Evolutionary conservation across 2,888 invertebrate species (phyloP).

Genomic region (Melanchra persicariae): DNA sequence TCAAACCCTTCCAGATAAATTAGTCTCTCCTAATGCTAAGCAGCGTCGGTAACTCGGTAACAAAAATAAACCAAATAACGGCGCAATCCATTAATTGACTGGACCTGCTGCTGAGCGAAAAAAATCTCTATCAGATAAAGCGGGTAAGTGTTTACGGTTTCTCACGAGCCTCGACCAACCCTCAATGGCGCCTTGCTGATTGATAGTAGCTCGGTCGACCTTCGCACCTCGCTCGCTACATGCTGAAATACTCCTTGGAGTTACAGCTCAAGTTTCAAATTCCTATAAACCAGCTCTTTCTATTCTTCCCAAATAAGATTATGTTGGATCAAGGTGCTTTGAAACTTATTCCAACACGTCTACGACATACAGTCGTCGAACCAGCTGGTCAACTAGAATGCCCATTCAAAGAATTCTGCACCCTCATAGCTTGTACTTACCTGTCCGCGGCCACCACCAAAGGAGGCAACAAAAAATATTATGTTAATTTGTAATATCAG

Average conservation of each 20-base stretch:
- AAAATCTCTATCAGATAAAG: slow-evolving; percentile 89
- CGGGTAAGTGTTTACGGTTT: slow-evolving; percentile 90
- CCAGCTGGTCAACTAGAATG: slow-evolving; percentile 68
- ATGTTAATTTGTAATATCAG: slow-evolving; percentile 89
- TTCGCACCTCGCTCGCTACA: slow-evolving; percentile 78
- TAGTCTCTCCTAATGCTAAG: slow-evolving; percentile 85
- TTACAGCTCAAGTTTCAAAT: slow-evolving; percentile 62
- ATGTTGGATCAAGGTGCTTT: slow-evolving; percentile 55
- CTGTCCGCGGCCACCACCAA: slow-evolving; percentile 89
- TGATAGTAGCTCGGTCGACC: slow-evolving; percentile 87
- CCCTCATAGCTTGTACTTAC: slow-evolving; percentile 89
- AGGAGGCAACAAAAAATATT: slow-evolving; percentile 87
- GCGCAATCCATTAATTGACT: slow-evolving; percentile 90
- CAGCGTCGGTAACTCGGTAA: slow-evolving; percentile 79
- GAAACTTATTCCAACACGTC: slow-evolving; percentile 33
- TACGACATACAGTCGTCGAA: slow-evolving; percentile 64
- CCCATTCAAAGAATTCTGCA: slow-evolving; percentile 90
- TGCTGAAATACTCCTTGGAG: slow-evolving; percentile 69
- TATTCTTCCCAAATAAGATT: slow-evolving; percentile 68
- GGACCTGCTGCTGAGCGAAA: slow-evolving; percentile 88
- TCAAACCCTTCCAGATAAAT: slow-evolving; percentile 87
- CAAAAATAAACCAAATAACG: slow-evolving; percentile 89
- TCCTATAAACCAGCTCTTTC: slow-evolving; percentile 40
- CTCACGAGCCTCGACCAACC: slow-evolving; percentile 89
- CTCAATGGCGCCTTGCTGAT: slow-evolving; percentile 91